Percentiles rank a stretch among this genome's conserved stretches.
phyloP scores from a whole-genome alignment of 2,888 invertebrate genomes.

The Drosophila multiciliata region DNA sequence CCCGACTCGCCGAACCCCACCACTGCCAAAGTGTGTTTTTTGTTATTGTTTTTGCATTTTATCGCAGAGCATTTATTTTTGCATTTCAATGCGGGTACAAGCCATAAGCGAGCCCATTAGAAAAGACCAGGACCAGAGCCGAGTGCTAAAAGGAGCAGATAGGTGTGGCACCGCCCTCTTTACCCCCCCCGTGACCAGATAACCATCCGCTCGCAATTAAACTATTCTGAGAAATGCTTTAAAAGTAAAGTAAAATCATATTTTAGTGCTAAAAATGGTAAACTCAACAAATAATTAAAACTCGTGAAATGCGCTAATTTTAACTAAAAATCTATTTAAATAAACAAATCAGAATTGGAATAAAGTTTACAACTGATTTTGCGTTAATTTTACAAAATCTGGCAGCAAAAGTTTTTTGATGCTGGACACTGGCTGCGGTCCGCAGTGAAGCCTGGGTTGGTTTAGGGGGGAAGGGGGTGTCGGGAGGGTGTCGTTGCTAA shows the following conservation, averaged over 20 bases:
- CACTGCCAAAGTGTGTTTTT: slow-evolving; percentile 16
- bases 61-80: slow-evolving; percentile 79
- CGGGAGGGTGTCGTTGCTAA: slow-evolving; percentile 23
- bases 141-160: not conserved
- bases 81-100: slow-evolving; percentile 72
- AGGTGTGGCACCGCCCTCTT: not conserved
- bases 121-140: slow-evolving; percentile 1
- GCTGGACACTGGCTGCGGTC: slow-evolving; percentile 37
- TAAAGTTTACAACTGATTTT: slow-evolving; percentile 66
- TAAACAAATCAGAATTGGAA: slow-evolving; percentile 53
- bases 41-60: slow-evolving; percentile 80
- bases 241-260: not conserved
- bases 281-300: not conserved
- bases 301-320: not conserved
- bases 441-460: slow-evolving; percentile 6
- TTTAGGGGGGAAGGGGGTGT: not conserved
- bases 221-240: too few relatives aligned
- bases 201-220: too few relatives aligned
- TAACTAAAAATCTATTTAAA: slow-evolving; percentile 18
- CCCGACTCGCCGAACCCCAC: not conserved
- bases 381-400: slow-evolving; percentile 66
- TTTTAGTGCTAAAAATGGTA: not conserved
- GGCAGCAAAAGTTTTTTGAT: slow-evolving; percentile 53
- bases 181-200: not conserved
- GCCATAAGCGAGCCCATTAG: slow-evolving; percentile 53